Conservation (phyloP, 2,888 invertebrate genomes). For the Tholera decimalis region DNA sequence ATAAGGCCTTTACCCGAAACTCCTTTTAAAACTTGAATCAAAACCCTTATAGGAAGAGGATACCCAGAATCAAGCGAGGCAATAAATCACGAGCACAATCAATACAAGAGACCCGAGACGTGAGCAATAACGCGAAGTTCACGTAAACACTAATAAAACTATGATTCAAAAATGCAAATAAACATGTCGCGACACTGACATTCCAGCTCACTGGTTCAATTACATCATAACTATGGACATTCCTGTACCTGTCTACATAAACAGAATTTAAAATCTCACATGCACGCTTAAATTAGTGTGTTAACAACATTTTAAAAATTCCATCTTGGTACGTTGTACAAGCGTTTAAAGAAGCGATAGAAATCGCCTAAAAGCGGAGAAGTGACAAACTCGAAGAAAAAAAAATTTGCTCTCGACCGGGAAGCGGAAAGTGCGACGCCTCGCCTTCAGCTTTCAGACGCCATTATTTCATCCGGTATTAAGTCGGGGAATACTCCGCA, state of each 20-base stretch:
- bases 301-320: constrained; percentile 70
- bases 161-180: constrained; percentile 35
- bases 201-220: constrained; percentile 7
- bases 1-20: constrained; percentile 59
- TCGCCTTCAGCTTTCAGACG: constrained; percentile 83
- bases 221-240: constrained; percentile 11
- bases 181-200: constrained; percentile 30
- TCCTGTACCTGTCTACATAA: constrained; percentile 6
- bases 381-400: constrained; percentile 75
- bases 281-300: constrained; percentile 12
- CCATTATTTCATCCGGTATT: constrained; percentile 83
- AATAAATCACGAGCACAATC: constrained; percentile 77
- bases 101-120: constrained; percentile 64
- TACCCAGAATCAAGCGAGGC: constrained; percentile 63
- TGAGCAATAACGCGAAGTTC: constrained; percentile 43
- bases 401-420: constrained; percentile 76
- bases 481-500: constrained; percentile 73
- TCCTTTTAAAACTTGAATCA: constrained; percentile 72
- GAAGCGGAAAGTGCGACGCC: constrained; percentile 81
- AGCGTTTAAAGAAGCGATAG: constrained; percentile 69
- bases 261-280: constrained; percentile 30
- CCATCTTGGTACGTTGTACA: constrained; percentile 69
- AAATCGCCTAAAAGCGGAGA: constrained; percentile 73
- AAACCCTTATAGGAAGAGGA: constrained; percentile 63
- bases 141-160: constrained; percentile 38